These are phyloP conservation scores for Jacana jacana DNA, from an alignment of 2,113 vertebrate species.

Conservation along the genomic window DNA sequence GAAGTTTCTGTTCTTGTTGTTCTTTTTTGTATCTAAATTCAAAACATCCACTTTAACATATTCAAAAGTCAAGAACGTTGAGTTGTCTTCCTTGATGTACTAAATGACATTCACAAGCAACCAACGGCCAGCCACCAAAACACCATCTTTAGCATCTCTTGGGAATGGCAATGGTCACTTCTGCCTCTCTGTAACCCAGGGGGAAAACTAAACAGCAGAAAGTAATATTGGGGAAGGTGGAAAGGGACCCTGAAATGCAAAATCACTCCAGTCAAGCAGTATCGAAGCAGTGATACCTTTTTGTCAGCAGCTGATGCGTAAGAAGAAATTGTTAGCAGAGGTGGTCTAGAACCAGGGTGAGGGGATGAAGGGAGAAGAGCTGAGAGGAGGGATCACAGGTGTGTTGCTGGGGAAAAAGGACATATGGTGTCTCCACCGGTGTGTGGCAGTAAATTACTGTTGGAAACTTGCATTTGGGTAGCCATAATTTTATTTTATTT, in stretches of 20 bases:
- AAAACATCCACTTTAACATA: neutral
- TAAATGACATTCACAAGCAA: neutral
- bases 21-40: no score
- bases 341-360: neutral
- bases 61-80: neutral
- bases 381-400: neutral
- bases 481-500: neutral
- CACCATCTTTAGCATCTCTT: neutral
- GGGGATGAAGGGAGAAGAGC: neutral
- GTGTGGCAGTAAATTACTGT: neutral
- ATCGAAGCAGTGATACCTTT: neutral
- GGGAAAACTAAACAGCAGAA: neutral
- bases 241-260: neutral
- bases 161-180: neutral
- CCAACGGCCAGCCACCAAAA: neutral
- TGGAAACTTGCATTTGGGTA: neutral
- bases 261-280: neutral
- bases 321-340: neutral
- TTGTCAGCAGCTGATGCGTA: neutral
- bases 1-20: no score
- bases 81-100: neutral
- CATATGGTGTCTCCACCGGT: fast-evolving
- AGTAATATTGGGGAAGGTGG: neutral
- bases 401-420: neutral
- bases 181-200: neutral